phyloP scores from a whole-genome alignment of 2,888 invertebrate genomes.

The Cataglyphis altisquamis region DNA sequence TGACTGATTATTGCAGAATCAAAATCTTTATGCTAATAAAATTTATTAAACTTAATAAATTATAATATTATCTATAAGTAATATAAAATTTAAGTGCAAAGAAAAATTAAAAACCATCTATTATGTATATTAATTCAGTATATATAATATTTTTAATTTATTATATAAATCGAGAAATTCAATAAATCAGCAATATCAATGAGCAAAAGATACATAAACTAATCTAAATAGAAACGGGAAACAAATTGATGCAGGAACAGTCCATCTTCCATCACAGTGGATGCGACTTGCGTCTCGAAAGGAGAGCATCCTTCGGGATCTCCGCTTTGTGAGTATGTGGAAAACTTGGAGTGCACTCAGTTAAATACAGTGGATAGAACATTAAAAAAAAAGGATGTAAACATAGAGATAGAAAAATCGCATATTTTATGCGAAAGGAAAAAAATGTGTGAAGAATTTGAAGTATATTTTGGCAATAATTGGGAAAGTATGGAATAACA shows the following conservation, averaged over 20 bases:
- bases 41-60: neutral
- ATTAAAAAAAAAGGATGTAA: conserved; percentile 2
- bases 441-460: neutral
- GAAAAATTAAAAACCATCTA: neutral
- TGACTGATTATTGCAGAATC: neutral
- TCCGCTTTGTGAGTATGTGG: conserved; percentile 11
- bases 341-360: neutral
- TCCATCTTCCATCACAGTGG: neutral
- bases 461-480: neutral
- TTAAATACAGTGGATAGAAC: conserved; percentile 18
- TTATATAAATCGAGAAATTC: neutral
- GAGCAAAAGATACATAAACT: conserved; percentile 7
- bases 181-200: conserved; percentile 15
- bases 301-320: conserved; percentile 60
- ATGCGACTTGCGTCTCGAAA: conserved; percentile 68
- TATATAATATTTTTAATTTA: conserved; percentile 1
- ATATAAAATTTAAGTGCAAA: neutral
- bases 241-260: conserved; percentile 11
- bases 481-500: neutral
- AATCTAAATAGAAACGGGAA: conserved; percentile 24
- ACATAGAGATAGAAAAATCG: neutral
- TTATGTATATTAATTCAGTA: conserved; percentile 3
- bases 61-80: neutral
- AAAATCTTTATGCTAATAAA: neutral
- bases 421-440: neutral